Base-by-base conservation (phyloP, 2,113 vertebrate genomes). In the Herpetotheres cachinnans region DNA sequence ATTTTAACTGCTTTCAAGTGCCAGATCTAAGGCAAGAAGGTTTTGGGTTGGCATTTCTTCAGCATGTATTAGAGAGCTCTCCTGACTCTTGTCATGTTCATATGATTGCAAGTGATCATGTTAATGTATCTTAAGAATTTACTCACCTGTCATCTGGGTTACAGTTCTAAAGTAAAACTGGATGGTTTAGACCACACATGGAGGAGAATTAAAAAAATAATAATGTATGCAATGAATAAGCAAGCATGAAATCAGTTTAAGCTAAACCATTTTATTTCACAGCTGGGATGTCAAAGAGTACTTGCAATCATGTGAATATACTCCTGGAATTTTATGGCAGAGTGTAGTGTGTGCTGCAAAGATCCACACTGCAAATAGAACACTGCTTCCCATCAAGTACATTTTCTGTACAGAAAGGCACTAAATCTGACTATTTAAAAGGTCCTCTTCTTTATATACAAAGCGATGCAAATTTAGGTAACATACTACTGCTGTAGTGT, bases 41-140 rank as follows among this genome's bases (percentile, higher is more conserved):
- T 62, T 96, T 93, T 22, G 49, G 30, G 29, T 52, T 94, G 70
- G 27, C 82, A 56, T 95, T 95, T 93, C 74, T 89, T 88, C 62
- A 83, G 46, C 63, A 52, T 20, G 4, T 65, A 21, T 63, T 76
- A 74, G 62, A 93, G 58, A 97, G 50, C 30, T 94, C 81, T 94
- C 17, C 25, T 72, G 27, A 52, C 61, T 88, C 72, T 52, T 77
- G 40, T 55, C 63, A 36, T n/a, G n/a, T 93, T 95, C 56, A 5
- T 85, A 59, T 78, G 84, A 87, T 78, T 91, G 42, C 78, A 76
- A 79, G n/a, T 50, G 88, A 78, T 87, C 78, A 42, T 73, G 16
- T 67, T 87, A 82, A 85, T 63, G 13, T 55, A 29, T 82, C 54
- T 92, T 76, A 87, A 94, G 69, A 90, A 93, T 44, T 74, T 94